Evolutionary conservation across 2,797 vertebrate species (phyloP).

Genomic region (Notolepis coatsorum): DNA sequence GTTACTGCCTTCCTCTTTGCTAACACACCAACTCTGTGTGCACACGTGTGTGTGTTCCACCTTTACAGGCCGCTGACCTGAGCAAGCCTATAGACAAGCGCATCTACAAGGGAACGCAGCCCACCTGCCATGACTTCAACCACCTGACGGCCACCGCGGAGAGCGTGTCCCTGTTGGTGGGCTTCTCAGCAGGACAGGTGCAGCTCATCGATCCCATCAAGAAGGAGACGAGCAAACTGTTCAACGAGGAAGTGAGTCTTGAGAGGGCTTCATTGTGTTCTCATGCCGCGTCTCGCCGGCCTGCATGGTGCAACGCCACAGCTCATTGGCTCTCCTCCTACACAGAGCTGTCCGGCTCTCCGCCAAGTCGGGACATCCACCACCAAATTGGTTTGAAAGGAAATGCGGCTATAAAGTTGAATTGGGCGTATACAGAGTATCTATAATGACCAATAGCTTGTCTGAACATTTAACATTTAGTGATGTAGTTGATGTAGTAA

Average conservation of each 20-base stretch:
- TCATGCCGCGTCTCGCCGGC: too few relatives aligned
- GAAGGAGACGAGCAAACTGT: conserved; percentile 99
- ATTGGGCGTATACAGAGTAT: too few relatives aligned
- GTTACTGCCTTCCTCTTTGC: not conserved
- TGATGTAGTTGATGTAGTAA: too few relatives aligned
- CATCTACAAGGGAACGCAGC: conserved; percentile 99
- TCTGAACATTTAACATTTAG: too few relatives aligned
- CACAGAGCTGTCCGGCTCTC: too few relatives aligned
- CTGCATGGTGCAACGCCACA: too few relatives aligned
- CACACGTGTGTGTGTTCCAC: conserved; percentile 10
- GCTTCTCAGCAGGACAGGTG: conserved; percentile 98
- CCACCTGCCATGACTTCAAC: conserved; percentile 99
- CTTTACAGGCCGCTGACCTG: conserved; percentile 92
- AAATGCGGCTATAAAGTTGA: too few relatives aligned
- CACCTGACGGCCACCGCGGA: conserved; percentile 97
- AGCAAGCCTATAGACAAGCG: conserved; percentile 99
- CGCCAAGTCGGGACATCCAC: too few relatives aligned
- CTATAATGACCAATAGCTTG: too few relatives aligned
- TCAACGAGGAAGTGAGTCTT: conserved; percentile 96
- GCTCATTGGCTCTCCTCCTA: too few relatives aligned
- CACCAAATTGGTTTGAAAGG: too few relatives aligned
- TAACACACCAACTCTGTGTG: not conserved
- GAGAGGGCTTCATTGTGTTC: too few relatives aligned
- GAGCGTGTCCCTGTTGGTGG: conserved; percentile 96
- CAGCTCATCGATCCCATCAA: conserved; percentile 99